Evolutionary conservation across 1,140 invertebrate species (phyloP).

Genomic region (Drosophila arizonae): DNA sequence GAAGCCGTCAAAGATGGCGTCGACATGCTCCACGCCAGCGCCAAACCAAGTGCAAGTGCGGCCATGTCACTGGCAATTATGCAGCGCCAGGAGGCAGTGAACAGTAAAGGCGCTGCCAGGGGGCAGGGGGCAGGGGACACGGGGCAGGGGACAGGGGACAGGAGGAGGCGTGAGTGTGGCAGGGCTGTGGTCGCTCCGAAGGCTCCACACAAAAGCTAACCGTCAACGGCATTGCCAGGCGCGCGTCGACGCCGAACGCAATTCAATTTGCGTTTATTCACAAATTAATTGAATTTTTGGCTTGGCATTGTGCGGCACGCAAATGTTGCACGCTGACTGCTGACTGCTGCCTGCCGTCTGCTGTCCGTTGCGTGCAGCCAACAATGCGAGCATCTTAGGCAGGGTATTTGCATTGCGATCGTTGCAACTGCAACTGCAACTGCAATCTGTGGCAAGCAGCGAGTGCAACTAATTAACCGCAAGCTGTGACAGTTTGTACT

Average conservation of each 20-base stretch:
- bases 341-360: slow-evolving; percentile 10
- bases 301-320: slow-evolving; percentile 46
- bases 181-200: not conserved
- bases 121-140: not conserved
- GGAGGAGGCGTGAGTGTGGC: not conserved
- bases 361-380: slow-evolving; percentile 5
- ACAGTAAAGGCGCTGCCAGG: not conserved
- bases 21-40: slow-evolving; percentile 46
- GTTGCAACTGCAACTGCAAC: not conserved
- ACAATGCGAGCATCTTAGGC: not conserved
- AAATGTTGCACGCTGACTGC: slow-evolving; percentile 7
- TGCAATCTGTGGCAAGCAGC: slow-evolving; percentile 10
- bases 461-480: slow-evolving; percentile 65
- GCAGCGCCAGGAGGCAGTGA: slow-evolving; percentile 24
- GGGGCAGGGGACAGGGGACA: not conserved
- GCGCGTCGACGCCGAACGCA: slow-evolving; percentile 36
- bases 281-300: slow-evolving; percentile 78
- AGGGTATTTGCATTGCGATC: not conserved
- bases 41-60: slow-evolving; percentile 44
- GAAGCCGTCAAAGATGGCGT: slow-evolving; percentile 78
- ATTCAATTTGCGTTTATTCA: slow-evolving; percentile 79
- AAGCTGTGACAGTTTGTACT: slow-evolving; percentile 60
- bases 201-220: slow-evolving; percentile 17
- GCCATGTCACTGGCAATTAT: slow-evolving; percentile 76
- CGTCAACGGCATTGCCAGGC: slow-evolving; percentile 29